Evolutionary conservation across 2,888 invertebrate species (phyloP), one percentile per base, ranked within the genome.

Genomic region (Ommatoiulus sabulosus): DNA sequence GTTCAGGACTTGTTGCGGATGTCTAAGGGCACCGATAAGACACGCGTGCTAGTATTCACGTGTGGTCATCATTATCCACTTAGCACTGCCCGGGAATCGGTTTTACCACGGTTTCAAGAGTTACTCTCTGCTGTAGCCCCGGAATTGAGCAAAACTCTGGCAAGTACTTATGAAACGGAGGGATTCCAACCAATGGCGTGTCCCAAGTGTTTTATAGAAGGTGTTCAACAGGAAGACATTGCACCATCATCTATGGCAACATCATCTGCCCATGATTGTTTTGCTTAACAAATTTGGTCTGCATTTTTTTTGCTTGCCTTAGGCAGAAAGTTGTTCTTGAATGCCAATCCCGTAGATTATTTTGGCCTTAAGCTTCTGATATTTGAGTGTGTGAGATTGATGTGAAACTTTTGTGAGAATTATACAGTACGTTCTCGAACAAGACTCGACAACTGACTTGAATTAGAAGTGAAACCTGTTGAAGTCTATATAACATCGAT

Each of bases 111-210:
- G 15, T 88, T 89, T 46, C 86, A 89, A 87, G 89, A 89, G 10
- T 24, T 52, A 20, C 72, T 89, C n/a, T 44, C 85, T 15, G 52
- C 72, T 3, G 20, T 43, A 7, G 35, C 89, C 7, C 86, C 89
- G 4, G 44, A 43, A 12, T 88, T 87, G 10, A 86, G 85, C 3
- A 87, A 89, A 20, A 84, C 87, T 8, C 80, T 89, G 52, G 44
- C 63, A 15, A 88, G 84, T 20, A 87, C 72, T 89, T 89, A 89
- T 44, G 44, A 35, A n/a, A 80, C 87, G 0, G 48, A 85, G 20
- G 89, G 87, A 10, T 88, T 89, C 15, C 87, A 84, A 24, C 89
- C 89, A 5, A 89, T 89, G 87, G 89, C 89, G 8, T 89, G 89
- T 57, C 89, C 89, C 20, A 85, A 86, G n/a, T 89, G 89, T 88